A percentile compares a stretch with the other conserved stretches of the same genome.
These are phyloP conservation scores for Marmota monax DNA, from an alignment of 2,113 vertebrate species.

Conservation along the genomic window DNA sequence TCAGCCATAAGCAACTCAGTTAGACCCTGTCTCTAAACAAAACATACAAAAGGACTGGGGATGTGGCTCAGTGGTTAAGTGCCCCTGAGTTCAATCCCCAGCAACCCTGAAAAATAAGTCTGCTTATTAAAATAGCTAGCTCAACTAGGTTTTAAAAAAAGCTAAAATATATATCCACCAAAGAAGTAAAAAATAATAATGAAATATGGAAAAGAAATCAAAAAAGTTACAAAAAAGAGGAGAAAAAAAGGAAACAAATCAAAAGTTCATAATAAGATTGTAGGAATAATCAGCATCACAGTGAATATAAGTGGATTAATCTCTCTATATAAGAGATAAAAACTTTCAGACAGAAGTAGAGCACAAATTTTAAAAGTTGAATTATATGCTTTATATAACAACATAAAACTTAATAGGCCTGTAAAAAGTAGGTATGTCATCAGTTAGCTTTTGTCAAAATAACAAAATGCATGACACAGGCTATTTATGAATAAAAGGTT, in stretches of 20 bases:
- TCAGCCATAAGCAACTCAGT: too few species aligned
- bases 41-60: too few species aligned
- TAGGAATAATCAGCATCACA: not conserved
- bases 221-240: not conserved
- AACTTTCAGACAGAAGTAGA: not conserved
- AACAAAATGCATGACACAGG: not conserved
- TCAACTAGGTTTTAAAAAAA: not conserved
- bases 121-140: slow-evolving; percentile 19
- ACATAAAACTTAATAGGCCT: not conserved
- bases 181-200: not conserved
- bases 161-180: not conserved
- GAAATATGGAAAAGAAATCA: not conserved
- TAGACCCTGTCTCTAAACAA: too few species aligned
- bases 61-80: too few species aligned
- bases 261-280: not conserved
- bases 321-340: not conserved
- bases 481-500: not conserved
- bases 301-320: not conserved
- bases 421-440: not conserved
- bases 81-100: too few species aligned
- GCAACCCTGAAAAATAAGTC: not conserved
- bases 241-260: not conserved
- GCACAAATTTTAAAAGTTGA: not conserved
- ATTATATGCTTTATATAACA: not conserved
- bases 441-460: not conserved